These are phyloP conservation scores for Dryas iulia DNA, from an alignment of 1,140 invertebrate genomes.

Conservation along the genomic window DNA sequence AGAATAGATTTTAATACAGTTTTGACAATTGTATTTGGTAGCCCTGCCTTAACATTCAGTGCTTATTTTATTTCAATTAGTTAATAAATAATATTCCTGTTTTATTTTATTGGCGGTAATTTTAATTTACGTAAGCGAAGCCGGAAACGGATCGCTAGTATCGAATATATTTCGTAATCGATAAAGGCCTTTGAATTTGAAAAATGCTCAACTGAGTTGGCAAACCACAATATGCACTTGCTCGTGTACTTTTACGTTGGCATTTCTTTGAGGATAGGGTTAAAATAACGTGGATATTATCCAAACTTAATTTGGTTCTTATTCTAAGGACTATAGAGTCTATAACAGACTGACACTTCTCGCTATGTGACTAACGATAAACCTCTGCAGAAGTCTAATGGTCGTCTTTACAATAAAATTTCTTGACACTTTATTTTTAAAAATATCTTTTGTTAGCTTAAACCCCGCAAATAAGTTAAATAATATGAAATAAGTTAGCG, in stretches of 20 bases:
- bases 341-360: neutral
- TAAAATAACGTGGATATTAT: constrained; percentile 13
- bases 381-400: constrained; percentile 19
- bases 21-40: no score
- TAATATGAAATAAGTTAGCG: neutral
- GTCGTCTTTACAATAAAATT: constrained; percentile 20
- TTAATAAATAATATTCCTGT: no score
- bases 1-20: no score
- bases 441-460: constrained; percentile 9
- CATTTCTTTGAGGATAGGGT: constrained; percentile 21
- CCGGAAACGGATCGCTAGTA: no score
- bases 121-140: no score
- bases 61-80: no score
- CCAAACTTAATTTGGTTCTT: constrained; percentile 2
- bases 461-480: neutral
- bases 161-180: constrained; percentile 8
- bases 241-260: constrained; percentile 19
- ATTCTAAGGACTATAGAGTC: neutral
- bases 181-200: constrained; percentile 22
- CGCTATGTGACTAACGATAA: constrained; percentile 12
- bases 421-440: constrained; percentile 7
- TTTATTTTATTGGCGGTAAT: no score
- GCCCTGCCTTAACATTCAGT: no score
- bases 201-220: constrained; percentile 13
- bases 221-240: constrained; percentile 22